Evolutionary conservation across 2,797 vertebrate genomes (phyloP).

Genomic region (Microcaecilia unicolor): DNA sequence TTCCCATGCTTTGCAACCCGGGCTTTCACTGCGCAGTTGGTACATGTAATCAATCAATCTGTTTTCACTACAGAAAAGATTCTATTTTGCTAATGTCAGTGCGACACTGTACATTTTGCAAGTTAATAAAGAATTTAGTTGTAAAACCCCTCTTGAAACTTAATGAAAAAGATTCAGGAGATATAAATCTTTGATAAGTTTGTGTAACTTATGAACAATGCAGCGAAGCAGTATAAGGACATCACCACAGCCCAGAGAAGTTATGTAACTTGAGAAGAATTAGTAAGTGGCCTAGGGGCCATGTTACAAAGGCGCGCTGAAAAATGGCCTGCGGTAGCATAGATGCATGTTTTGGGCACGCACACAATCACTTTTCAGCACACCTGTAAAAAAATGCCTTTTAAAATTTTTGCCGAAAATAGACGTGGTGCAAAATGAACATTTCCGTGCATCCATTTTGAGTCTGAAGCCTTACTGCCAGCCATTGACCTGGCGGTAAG

Average conservation of each 20-base stretch:
- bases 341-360: too few species aligned
- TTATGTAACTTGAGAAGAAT: too few species aligned
- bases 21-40: conserved; percentile 35
- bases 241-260: not conserved
- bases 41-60: conserved; percentile 38
- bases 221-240: not conserved
- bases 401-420: too few species aligned
- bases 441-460: too few species aligned
- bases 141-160: conserved; percentile 18
- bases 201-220: conserved; percentile 12
- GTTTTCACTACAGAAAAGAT: conserved; percentile 40
- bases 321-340: too few species aligned
- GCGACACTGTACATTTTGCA: conserved; percentile 21
- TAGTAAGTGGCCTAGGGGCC: too few species aligned
- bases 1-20: conserved; percentile 35
- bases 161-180: conserved; percentile 35
- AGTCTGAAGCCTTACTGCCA: too few species aligned
- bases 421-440: too few species aligned
- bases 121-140: conserved; percentile 33
- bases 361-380: too few species aligned
- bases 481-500: too few species aligned
- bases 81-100: conserved; percentile 21
- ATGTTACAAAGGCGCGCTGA: too few species aligned
- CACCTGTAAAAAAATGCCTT: too few species aligned
- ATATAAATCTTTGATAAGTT: conserved; percentile 25